Evolutionary conservation across 2,888 invertebrate genomes (phyloP).

Genomic region (Hirtodrosophila histrioides): DNA sequence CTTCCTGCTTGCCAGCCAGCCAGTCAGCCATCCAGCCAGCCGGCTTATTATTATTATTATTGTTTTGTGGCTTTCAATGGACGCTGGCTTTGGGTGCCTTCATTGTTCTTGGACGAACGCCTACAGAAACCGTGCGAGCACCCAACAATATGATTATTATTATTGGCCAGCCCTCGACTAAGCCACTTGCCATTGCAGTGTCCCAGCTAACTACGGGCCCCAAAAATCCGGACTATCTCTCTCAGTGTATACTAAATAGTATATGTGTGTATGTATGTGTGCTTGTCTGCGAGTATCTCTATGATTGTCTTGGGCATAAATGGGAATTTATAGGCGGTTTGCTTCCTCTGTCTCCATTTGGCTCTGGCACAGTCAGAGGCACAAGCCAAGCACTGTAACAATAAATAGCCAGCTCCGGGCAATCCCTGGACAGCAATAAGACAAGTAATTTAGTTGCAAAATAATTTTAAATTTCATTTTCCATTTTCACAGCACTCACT

Average conservation of each 20-base stretch:
- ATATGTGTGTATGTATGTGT: not conserved
- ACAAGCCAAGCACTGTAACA: slow-evolving; percentile 34
- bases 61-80: slow-evolving; percentile 67
- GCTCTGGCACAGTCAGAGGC: not conserved
- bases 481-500: slow-evolving; percentile 66
- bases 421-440: slow-evolving; percentile 78
- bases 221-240: no score
- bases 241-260: not conserved
- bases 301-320: slow-evolving; percentile 78
- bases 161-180: slow-evolving; percentile 62
- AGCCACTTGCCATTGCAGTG: slow-evolving; percentile 58
- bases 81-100: slow-evolving; percentile 14
- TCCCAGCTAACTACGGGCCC: not conserved
- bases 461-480: slow-evolving; percentile 79
- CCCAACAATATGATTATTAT: slow-evolving; percentile 77
- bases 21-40: slow-evolving; percentile 21
- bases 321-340: slow-evolving; percentile 71
- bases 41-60: slow-evolving; percentile 68
- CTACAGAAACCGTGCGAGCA: slow-evolving; percentile 42
- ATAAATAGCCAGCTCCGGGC: slow-evolving; percentile 63
- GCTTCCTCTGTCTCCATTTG: slow-evolving; percentile 31
- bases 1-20: slow-evolving; percentile 59
- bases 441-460: slow-evolving; percentile 77
- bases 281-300: slow-evolving; percentile 26
- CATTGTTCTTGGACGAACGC: slow-evolving; percentile 64